Conservation (phyloP, 1,140 invertebrate species). For the Phocides pigmalion region DNA sequence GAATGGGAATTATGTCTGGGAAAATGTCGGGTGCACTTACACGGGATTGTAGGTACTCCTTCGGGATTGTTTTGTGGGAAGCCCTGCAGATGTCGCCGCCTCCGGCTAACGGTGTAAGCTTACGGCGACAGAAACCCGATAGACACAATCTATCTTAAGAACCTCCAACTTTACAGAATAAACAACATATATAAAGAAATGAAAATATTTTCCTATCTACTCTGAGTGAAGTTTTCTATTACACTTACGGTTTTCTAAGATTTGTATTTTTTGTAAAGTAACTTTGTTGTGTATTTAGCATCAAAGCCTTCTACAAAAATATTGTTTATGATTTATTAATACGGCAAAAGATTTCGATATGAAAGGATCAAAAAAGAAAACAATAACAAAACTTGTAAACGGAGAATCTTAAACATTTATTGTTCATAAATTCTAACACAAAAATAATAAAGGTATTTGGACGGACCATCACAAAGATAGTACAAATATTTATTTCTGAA, state of each 20-base stretch:
- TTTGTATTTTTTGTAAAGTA: neutral
- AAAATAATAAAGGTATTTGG: too few relatives aligned
- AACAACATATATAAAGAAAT: neutral
- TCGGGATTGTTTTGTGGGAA: constrained; percentile 26
- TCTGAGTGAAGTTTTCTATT: neutral
- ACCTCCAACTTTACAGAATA: constrained; percentile 12
- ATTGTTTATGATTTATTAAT: too few relatives aligned
- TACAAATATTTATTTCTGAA: too few relatives aligned
- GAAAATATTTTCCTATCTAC: neutral
- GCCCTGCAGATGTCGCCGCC: constrained; percentile 27
- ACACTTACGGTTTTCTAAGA: too few relatives aligned
- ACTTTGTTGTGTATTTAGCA: too few relatives aligned
- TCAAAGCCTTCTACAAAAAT: too few relatives aligned
- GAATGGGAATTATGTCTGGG: constrained; percentile 1
- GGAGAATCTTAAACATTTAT: too few relatives aligned
- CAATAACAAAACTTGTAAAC: too few relatives aligned
- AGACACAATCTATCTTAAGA: constrained; percentile 30
- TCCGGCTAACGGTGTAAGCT: constrained; percentile 32
- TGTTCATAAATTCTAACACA: too few relatives aligned
- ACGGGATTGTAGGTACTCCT: constrained; percentile 25
- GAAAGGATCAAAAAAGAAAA: too few relatives aligned
- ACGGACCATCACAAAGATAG: too few relatives aligned
- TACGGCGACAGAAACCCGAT: constrained; percentile 31
- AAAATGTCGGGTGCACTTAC: constrained; percentile 20
- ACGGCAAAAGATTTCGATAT: too few relatives aligned